phyloP scores from a whole-genome alignment of 2,888 invertebrate species.

The Pseudococcus jackbeardsleyi region DNA sequence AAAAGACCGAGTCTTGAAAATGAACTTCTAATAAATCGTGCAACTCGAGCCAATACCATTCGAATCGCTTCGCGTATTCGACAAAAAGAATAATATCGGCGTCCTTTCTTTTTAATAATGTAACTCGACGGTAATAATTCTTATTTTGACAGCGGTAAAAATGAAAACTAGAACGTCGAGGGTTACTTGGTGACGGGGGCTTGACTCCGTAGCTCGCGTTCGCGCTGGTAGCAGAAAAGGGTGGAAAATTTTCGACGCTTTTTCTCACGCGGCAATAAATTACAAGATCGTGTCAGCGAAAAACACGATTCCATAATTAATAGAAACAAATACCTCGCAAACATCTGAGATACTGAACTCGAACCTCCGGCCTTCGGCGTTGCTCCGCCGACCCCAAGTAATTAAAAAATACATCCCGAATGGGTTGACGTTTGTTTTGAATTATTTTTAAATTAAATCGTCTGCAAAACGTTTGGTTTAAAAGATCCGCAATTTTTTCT shows the following conservation, averaged over 20 bases:
- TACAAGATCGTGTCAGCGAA: conserved; percentile 50
- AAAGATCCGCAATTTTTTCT: no score
- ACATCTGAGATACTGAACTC: conserved; percentile 11
- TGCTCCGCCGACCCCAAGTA: neutral
- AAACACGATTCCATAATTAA: conserved; percentile 55
- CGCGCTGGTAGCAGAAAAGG: neutral
- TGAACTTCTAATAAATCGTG: conserved; percentile 25
- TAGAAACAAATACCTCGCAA: conserved; percentile 41
- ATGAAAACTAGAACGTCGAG: conserved; percentile 46
- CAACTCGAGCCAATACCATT: conserved; percentile 11
- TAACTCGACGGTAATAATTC: conserved; percentile 49
- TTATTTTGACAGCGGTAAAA: conserved; percentile 55
- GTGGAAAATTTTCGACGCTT: conserved; percentile 38
- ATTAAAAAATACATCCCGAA: conserved; percentile 43
- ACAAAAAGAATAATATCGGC: conserved; percentile 44
- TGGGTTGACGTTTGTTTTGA: conserved; percentile 7
- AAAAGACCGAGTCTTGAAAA: neutral
- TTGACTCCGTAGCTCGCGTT: neutral
- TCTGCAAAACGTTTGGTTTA: no score
- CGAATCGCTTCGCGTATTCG: conserved; percentile 18
- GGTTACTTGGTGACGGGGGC: conserved; percentile 27
- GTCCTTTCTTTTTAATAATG: conserved; percentile 48
- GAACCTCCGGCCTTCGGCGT: neutral
- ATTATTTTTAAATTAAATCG: no score
- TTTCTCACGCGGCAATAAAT: conserved; percentile 52